Evolutionary conservation across 1,140 invertebrate species (phyloP).

Genomic region (Drosophila malerkotliana): DNA sequence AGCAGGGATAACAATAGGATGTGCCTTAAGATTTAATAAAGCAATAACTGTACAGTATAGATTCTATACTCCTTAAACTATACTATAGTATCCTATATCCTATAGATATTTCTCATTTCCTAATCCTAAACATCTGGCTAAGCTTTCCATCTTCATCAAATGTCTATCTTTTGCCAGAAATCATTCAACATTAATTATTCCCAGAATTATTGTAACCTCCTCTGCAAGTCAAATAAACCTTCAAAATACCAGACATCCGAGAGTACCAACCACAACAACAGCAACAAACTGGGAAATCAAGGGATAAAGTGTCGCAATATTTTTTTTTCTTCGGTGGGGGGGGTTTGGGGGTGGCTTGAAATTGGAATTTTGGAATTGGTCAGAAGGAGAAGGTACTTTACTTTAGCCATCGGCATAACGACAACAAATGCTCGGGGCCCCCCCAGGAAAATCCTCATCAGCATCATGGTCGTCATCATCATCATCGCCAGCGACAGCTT

Average conservation of each 20-base stretch:
- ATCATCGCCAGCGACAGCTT: constrained; percentile 30
- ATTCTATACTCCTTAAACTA: not conserved
- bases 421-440: constrained; percentile 42
- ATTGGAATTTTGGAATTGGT: constrained; percentile 11
- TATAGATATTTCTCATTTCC: not conserved
- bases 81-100: not conserved
- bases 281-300: constrained; percentile 20
- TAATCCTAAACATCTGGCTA: not conserved
- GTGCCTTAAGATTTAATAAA: not conserved
- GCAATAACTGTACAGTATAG: too few relatives aligned
- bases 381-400: constrained; percentile 20
- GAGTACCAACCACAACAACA: constrained; percentile 29
- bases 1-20: not conserved
- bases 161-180: constrained; percentile 28
- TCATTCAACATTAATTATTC: constrained; percentile 43
- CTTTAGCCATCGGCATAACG: constrained; percentile 48
- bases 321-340: too few relatives aligned
- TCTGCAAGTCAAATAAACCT: constrained; percentile 11
- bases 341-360: not conserved
- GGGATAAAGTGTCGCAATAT: too few relatives aligned
- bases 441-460: constrained; percentile 12
- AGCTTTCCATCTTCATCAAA: constrained; percentile 36
- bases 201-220: constrained; percentile 21
- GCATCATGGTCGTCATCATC: constrained; percentile 20
- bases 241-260: not conserved